Evolutionary conservation across 2,888 invertebrate species (phyloP), one percentile per base, ranked within the genome.

Genomic region (Drosophila buzzatii): DNA sequence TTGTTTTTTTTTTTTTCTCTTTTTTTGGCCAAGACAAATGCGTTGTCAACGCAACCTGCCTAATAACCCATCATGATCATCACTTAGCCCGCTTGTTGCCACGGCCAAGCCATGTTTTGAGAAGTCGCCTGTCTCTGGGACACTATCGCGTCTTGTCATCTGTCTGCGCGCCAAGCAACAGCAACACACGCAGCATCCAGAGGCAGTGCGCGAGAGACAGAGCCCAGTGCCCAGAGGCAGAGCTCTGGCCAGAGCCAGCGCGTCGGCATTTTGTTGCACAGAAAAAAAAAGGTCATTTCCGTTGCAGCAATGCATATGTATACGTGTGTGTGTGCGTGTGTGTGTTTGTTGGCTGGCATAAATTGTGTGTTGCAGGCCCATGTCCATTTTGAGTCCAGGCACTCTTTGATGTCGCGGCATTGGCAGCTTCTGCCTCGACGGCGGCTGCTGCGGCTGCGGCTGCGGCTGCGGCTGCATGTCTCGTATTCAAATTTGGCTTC

Each of bases 31-130:
- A 88, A 85, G 85, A 89, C 87, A 89, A 89, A 86, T 87, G 87
- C 79, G 86, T 82, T 89, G 89, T 89, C 89, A 86, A 89, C 83
- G 86, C 85, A 83, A 85, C 85, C 83, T 81, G 82, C 89, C 88
- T 87, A 88, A 88, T 89, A 89, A 88, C 89, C 88, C 88, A 89
- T 89, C 88, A 87, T 83, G 85, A 89, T 85, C 89, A 85, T 89
- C 87, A 89, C 85, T 87, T 85, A 89, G 76, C 73, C 68, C 71
- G 65, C 65, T 55, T 55, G 70, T 70, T 56, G 18, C 42, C 56
- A 12, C 56, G 39, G 41, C 55, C 41, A 8, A 16, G 55, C 41
- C 55, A 16, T 37, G 52, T 53, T 31, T 27, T 55, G 53, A 37
- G 39, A 53, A 53, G 53, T 39, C 53, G 53, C 37, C 53, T 53